Conservation (phyloP, 2,888 invertebrate species). For the Nesidiocoris tenuis region DNA sequence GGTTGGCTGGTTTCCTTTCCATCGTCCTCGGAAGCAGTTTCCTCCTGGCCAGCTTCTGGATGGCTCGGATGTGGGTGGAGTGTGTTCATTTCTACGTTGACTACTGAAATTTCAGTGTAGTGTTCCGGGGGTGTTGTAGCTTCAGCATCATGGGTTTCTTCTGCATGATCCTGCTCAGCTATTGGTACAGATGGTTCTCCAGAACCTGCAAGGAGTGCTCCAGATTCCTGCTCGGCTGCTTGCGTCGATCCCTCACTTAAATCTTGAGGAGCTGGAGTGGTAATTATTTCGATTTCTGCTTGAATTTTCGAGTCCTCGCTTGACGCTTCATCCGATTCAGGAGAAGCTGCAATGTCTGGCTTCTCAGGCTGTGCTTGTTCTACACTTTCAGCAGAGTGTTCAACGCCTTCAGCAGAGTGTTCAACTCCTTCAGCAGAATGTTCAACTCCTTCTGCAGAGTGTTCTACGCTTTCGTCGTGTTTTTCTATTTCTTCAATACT, state of each 20-base stretch:
- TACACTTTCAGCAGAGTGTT: background rate
- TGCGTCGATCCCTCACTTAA: background rate
- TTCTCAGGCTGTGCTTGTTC: background rate
- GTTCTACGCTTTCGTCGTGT: background rate
- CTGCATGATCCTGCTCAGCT: constrained; percentile 39
- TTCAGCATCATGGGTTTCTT: constrained; percentile 28
- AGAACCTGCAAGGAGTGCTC: constrained; percentile 37
- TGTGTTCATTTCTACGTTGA: constrained; percentile 46
- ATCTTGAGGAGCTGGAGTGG: constrained; percentile 5
- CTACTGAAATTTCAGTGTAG: constrained; percentile 48
- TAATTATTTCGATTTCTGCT: constrained; percentile 23
- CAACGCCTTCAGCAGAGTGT: background rate
- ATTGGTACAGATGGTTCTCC: constrained; percentile 39
- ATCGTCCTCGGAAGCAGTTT: constrained; percentile 49
- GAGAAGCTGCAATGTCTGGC: background rate
- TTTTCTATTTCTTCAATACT: constrained; percentile 19
- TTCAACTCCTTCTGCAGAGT: background rate
- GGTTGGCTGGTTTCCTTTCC: constrained; percentile 26
- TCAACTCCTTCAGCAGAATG: background rate
- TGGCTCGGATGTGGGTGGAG: constrained; percentile 33
- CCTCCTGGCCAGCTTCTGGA: constrained; percentile 27
- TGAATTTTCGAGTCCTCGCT: constrained; percentile 6
- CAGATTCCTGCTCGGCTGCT: constrained; percentile 25
- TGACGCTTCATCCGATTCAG: constrained; percentile 7
- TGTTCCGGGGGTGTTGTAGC: constrained; percentile 31